A percentile compares a stretch with the other conserved stretches of the same genome.
phyloP scores from a whole-genome alignment of 2,113 vertebrate genomes.

The Nanger granti region DNA sequence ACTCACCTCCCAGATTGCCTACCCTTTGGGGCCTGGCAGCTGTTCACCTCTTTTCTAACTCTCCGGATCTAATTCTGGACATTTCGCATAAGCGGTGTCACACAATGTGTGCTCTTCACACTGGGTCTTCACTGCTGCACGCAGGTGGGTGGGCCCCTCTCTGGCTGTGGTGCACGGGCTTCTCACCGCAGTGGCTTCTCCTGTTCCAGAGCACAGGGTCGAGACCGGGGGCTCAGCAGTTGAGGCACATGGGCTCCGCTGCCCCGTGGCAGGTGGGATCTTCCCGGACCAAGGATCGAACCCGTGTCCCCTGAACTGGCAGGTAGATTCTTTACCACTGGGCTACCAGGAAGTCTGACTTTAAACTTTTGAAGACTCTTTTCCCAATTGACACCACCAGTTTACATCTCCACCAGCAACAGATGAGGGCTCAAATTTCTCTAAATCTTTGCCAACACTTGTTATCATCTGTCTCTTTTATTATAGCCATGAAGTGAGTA shows the following conservation, averaged over 20 bases:
- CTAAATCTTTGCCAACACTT: background rate
- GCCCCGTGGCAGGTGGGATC: background rate
- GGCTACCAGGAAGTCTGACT: background rate
- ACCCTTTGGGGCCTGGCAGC: background rate
- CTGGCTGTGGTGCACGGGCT: background rate
- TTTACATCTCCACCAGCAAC: background rate
- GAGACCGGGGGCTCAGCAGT: accelerated
- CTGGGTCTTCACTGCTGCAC: background rate
- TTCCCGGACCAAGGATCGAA: background rate
- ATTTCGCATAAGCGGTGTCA: accelerated
- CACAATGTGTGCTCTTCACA: accelerated
- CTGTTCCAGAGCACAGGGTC: background rate
- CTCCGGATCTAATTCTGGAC: background rate
- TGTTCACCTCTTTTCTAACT: background rate
- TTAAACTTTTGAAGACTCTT: background rate
- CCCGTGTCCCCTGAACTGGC: background rate
- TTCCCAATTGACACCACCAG: background rate
- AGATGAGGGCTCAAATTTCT: background rate
- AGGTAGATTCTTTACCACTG: background rate
- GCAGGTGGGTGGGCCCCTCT: accelerated
- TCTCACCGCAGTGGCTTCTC: background rate
- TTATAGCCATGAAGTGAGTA: background rate
- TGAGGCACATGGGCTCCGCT: background rate
- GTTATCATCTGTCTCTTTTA: background rate
- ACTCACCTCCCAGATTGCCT: background rate